These are phyloP conservation scores for Neoniphon sammara DNA, from an alignment of 2,797 vertebrate genomes.

Conservation along the genomic window DNA sequence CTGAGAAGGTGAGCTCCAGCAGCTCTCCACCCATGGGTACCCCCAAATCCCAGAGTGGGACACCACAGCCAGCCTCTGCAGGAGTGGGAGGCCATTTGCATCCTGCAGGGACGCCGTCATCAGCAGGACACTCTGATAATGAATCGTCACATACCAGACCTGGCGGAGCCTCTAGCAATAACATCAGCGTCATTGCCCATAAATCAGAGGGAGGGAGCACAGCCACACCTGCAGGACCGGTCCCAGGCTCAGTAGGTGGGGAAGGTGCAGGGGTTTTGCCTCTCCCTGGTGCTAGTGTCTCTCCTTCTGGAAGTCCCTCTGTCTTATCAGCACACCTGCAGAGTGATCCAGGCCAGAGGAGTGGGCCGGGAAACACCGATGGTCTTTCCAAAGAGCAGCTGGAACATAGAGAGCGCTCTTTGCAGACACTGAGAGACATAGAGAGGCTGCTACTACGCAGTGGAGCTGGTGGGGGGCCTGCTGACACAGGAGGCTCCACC, in stretches of 20 bases:
- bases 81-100: conserved; percentile 80
- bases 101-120: conserved; percentile 72
- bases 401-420: conserved; percentile 94
- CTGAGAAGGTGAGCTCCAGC: conserved; percentile 87
- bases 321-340: conserved; percentile 80
- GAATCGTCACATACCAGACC: conserved; percentile 78
- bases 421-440: conserved; percentile 96
- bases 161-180: conserved; percentile 69
- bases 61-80: conserved; percentile 78
- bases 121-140: conserved; percentile 80
- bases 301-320: conserved; percentile 77
- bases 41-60: conserved; percentile 88
- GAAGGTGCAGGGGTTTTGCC: conserved; percentile 69
- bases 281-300: conserved; percentile 70
- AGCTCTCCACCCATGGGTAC: conserved; percentile 87
- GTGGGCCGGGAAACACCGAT: conserved; percentile 78
- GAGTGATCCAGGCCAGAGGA: conserved; percentile 73
- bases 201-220: conserved; percentile 65
- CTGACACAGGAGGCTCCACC: conserved; percentile 70
- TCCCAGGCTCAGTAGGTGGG: conserved; percentile 60
- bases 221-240: conserved; percentile 49
- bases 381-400: conserved; percentile 96
- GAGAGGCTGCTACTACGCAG: conserved; percentile 92
- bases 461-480: conserved; percentile 75
- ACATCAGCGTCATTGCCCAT: conserved; percentile 59